These are phyloP conservation scores for Tipula lateralis DNA, from an alignment of 2,888 invertebrate species.

Conservation along the genomic window DNA sequence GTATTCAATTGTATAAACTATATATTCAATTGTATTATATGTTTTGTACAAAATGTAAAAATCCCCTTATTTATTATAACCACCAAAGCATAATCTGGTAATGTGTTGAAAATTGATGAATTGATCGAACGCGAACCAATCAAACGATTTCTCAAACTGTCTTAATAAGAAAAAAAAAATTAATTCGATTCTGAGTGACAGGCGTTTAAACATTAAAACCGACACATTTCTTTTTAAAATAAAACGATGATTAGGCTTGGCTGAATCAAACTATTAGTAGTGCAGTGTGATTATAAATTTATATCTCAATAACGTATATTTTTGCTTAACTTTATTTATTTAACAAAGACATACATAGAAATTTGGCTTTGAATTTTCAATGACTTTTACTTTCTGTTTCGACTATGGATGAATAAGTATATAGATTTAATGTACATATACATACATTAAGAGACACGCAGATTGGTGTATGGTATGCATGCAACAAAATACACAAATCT, in stretches of 20 bases:
- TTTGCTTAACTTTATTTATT: not conserved
- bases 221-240: not conserved
- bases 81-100: not conserved
- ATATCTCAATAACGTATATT: not conserved
- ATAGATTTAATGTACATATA: not conserved
- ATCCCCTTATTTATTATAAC: not conserved
- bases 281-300: not conserved
- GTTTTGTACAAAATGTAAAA: not conserved
- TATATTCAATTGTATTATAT: not conserved
- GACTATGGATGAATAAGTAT: not conserved
- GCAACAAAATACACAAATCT: not conserved
- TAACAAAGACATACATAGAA: not conserved
- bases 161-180: not conserved
- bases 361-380: not conserved
- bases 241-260: not conserved
- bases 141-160: not conserved
- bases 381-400: conserved; percentile 3
- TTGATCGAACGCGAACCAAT: not conserved
- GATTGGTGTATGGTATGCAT: not conserved
- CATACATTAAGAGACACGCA: not conserved
- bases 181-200: not conserved
- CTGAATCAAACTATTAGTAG: not conserved
- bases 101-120: conserved; percentile 12
- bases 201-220: not conserved
- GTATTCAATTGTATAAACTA: not conserved